phyloP scores from a whole-genome alignment of 2,797 vertebrate genomes.

The Sebastes itinus region DNA sequence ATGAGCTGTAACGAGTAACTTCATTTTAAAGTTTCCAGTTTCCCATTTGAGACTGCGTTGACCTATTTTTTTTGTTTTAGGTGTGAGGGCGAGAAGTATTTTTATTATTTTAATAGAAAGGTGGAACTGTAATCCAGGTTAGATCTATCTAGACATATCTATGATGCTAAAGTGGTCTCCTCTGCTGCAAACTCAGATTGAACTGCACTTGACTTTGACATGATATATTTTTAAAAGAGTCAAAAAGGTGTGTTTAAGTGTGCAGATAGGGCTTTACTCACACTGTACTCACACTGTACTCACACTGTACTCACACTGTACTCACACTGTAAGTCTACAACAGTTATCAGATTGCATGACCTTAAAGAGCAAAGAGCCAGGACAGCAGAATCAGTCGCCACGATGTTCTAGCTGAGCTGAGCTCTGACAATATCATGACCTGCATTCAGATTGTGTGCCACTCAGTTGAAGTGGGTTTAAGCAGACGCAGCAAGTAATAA shows the following conservation, averaged over 20 bases:
- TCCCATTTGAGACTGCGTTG: not conserved
- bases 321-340: not conserved
- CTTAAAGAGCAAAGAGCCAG: conserved; percentile 2
- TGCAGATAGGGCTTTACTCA: conserved; percentile 1
- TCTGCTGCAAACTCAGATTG: not conserved
- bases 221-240: not conserved
- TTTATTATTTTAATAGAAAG: not conserved
- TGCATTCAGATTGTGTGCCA: not conserved
- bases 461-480: not conserved
- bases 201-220: not conserved
- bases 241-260: not conserved
- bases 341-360: conserved; percentile 11
- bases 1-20: not conserved
- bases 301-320: too few relatives aligned
- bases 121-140: not conserved
- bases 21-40: conserved; percentile 16
- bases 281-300: too few relatives aligned
- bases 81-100: not conserved
- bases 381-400: not conserved
- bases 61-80: conserved; percentile 8
- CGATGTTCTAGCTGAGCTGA: not conserved
- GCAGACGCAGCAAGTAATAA: not conserved
- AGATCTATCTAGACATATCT: not conserved
- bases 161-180: accelerated
- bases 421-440: not conserved